Evolutionary conservation across 2,888 invertebrate genomes (phyloP), one percentile per base, ranked within the genome.

Genomic region (Ceriagrion tenellum): DNA sequence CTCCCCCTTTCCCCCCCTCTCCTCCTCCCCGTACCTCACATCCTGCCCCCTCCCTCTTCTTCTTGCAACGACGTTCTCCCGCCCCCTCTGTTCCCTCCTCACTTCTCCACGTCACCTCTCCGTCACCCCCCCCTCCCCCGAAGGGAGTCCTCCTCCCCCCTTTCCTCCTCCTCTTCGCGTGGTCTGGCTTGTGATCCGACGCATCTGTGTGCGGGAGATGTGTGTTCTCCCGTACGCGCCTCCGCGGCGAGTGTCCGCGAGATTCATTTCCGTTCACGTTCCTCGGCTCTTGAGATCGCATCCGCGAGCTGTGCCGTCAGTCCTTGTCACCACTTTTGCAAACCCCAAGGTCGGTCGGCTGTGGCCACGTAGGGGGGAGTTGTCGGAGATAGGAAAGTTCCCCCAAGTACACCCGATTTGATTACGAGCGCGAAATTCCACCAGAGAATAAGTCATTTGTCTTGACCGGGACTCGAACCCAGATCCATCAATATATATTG

Each of bases 321-420:
- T 81, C 81, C 81, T 81, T 81, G 81, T 81, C 81, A 81, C 81
- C 81, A 81, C 81, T 81, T 81, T 35, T 81, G 35, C 81, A 13
- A 30, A 35, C 10, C 35, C 81, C 81, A 81, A 81, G 81, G 81
- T 81, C 81, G 81, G 81, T 81, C 81, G 81, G 35, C 26, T 81
- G 23, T 16, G 18, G 81, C 30, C 4, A n/a, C 13, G 81, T 30
- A 8, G 81, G 81, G n/a, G 35, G 18, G 35, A 81, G 81, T 16
- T 4, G 35, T 13, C 13, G 30, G n/a, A 8, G 8, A 47, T 47
- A 47, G 69, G 18, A 69, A 26, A 23, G 69, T 69, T 69, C 26
- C 26, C 35, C 35, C 13, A 13, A 35, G 81, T 35, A 16, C 2
- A 35, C 81, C 81, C 35, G 12, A n/a, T 81, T 81, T 13, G 2